These are phyloP conservation scores for Todus mexicanus DNA, from an alignment of 2,797 vertebrate genomes.

Conservation along the genomic window DNA sequence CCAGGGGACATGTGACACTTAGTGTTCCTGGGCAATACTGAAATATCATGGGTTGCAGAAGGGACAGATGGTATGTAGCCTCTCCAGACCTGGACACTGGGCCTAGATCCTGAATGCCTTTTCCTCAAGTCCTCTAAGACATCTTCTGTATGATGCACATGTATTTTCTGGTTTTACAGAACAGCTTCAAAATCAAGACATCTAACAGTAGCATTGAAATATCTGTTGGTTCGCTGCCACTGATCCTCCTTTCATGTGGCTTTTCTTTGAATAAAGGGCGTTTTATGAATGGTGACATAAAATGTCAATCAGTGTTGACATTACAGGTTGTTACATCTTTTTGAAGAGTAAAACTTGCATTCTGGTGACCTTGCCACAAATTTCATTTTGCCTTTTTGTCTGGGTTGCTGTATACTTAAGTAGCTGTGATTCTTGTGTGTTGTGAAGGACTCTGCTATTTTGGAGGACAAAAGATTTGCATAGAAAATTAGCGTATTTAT, in stretches of 20 bases:
- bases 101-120: neutral
- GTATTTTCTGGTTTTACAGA: neutral
- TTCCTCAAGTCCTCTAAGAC: neutral
- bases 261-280: neutral
- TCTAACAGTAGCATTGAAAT: neutral
- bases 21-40: fast-evolving
- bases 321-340: neutral
- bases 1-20: neutral
- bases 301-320: neutral
- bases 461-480: neutral
- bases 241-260: neutral
- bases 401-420: neutral
- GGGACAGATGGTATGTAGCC: neutral
- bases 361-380: neutral
- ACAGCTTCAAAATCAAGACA: neutral
- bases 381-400: neutral
- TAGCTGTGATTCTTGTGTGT: neutral
- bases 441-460: neutral
- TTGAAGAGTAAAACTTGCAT: neutral
- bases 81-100: neutral
- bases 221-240: neutral
- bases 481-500: neutral
- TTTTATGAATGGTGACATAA: neutral
- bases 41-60: neutral
- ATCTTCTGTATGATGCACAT: neutral